phyloP scores from a whole-genome alignment of 2,888 invertebrate genomes.

The Chelonus formosanus region DNA sequence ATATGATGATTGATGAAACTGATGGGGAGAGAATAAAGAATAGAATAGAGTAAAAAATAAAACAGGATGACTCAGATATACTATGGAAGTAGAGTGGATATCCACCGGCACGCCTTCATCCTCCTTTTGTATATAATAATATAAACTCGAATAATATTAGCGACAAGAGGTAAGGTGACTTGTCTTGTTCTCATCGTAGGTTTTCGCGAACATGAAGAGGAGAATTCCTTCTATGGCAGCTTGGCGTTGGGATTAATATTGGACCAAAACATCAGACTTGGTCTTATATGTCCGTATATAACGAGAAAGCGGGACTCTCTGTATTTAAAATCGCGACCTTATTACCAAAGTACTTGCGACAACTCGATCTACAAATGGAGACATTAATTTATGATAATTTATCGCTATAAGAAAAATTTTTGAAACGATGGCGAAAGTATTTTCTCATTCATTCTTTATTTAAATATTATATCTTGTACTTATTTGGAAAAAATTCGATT shows the following conservation, averaged over 20 bases:
- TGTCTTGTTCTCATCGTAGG: conserved; percentile 14
- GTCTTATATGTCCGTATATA: conserved; percentile 1
- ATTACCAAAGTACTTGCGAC: no score
- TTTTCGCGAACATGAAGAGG: conserved; percentile 41
- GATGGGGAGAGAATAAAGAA: neutral
- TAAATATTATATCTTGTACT: no score
- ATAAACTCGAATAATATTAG: conserved; percentile 4
- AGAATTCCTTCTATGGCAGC: conserved; percentile 55
- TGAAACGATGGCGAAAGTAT: no score
- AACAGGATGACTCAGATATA: conserved; percentile 2
- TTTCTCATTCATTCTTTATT: no score
- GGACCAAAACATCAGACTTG: neutral
- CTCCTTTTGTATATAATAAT: conserved; percentile 18
- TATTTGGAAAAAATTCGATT: no score
- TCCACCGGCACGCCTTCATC: conserved; percentile 2
- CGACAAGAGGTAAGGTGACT: conserved; percentile 20
- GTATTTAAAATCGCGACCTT: no score
- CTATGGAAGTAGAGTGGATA: neutral
- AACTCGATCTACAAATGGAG: no score
- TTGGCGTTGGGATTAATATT: conserved; percentile 33
- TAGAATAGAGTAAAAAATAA: neutral
- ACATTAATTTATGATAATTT: no score
- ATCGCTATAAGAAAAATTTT: no score
- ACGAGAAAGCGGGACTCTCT: conserved; percentile 10
- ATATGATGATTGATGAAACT: neutral